A percentile compares a stretch with the other conserved stretches of the same genome.
These are phyloP conservation scores for Porites lutea DNA, from an alignment of 64 coral and sea anemone genomes.

Conservation along the genomic window DNA sequence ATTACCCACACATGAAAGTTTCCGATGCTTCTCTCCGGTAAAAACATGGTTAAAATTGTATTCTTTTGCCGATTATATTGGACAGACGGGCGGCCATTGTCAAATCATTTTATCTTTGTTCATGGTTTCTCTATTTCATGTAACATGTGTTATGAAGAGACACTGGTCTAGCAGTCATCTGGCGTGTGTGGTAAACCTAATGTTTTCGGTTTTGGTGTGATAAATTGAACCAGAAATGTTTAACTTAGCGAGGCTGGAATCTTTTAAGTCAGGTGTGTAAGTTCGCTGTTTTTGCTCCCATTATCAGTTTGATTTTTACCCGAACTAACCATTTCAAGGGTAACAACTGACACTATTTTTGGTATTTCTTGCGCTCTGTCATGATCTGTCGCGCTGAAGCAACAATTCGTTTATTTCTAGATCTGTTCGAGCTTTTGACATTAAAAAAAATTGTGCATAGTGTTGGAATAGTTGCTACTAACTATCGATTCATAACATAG, in stretches of 20 bases:
- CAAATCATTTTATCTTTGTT: background rate
- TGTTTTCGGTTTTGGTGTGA: background rate
- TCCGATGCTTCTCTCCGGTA: background rate
- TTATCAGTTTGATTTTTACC: background rate
- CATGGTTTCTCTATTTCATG: background rate
- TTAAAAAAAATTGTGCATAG: too few relatives aligned
- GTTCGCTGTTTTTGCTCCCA: background rate
- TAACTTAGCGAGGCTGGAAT: conserved; percentile 36
- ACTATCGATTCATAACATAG: background rate
- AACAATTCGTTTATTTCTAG: too few relatives aligned
- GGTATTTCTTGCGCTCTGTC: background rate
- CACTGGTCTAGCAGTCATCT: background rate
- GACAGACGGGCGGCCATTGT: background rate
- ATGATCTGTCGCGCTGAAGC: background rate
- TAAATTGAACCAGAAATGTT: background rate
- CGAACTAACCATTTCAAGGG: background rate
- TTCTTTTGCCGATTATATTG: background rate
- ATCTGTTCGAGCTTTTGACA: too few relatives aligned
- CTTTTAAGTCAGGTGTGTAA: conserved; percentile 14
- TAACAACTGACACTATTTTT: background rate
- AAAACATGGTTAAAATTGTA: conserved; percentile 29
- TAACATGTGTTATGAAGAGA: background rate
- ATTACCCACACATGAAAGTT: background rate
- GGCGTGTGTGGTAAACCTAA: background rate
- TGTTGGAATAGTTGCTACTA: too few relatives aligned